Conservation (phyloP, 2,113 vertebrate genomes). For the Tetrax tetrax region DNA sequence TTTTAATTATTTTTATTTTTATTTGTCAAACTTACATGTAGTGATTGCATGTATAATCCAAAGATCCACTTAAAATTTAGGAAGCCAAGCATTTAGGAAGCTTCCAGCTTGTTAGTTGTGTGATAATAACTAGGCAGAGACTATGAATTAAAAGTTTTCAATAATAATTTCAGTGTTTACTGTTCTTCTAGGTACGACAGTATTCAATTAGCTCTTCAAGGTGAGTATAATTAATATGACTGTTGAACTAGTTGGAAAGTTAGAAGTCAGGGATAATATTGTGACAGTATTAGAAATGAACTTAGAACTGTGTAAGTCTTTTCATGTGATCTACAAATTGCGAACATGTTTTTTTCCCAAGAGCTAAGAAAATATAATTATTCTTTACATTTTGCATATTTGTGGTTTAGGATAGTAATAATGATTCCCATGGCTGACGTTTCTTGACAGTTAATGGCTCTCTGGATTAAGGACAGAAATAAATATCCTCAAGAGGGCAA, state of each 20-base stretch:
- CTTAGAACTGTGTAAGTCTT: background rate
- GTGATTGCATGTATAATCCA: background rate
- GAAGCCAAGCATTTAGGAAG: background rate
- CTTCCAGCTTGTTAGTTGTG: background rate
- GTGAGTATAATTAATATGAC: background rate
- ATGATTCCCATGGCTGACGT: background rate
- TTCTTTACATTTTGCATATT: background rate
- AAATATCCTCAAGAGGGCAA: background rate
- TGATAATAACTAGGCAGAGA: background rate
- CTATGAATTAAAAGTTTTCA: background rate
- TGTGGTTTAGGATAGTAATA: background rate
- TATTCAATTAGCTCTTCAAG: background rate
- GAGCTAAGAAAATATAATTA: background rate
- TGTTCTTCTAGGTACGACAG: background rate
- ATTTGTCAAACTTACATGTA: background rate
- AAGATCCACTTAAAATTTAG: background rate
- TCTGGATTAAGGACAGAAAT: background rate
- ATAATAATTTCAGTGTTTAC: background rate
- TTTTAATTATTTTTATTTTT: too few relatives aligned
- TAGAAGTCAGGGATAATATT: background rate
- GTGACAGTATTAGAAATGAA: background rate
- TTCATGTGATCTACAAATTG: background rate
- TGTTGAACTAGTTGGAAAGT: background rate
- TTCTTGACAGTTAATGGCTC: slow-evolving; percentile 1
- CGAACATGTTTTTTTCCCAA: background rate